Base-by-base conservation (phyloP, 2,797 vertebrate genomes). In the Neosilurus hyrtlii region DNA sequence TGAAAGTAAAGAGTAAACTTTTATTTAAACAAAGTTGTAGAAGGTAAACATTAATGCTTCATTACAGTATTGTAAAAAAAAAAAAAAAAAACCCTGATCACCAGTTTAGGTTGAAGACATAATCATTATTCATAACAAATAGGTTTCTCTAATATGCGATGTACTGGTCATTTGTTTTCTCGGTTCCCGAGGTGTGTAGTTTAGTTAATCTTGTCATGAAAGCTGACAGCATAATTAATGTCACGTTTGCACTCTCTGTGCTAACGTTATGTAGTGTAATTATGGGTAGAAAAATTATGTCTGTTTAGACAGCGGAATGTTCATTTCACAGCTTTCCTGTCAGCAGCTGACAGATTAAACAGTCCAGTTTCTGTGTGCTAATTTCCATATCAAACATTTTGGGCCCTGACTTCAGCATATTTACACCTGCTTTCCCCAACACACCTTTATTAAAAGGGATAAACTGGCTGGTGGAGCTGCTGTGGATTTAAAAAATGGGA, bases 371-470 rank as follows among this genome's bases (percentile, higher is more conserved):
- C 14, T 30, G 52, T 20, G 61, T 30, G 43, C 62, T 52, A 30
- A 79, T 79, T 79, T 65, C 76, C 76, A 79, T 65, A 79, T 79
- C 24, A 79, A 79, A 79, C 61, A 65, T 65, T 52, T 20, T 18
- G 61, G n/a, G 11, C 76, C 20, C 43, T 12, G 76, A 79, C 61
- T 79, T 66, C 57, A 66, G 49, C 61, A n/a, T 63, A 79, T 79
- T 79, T 79, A 65, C 15, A 8, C 35, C 49, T 37, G 77, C 57
- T 77, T 77, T 43, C 37, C 62, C 56, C 0, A 75, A 75, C 35
- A 43, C 18, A 24, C 35, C 57, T 77, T 49, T 43, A 77, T 77
- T 77, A 77, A 77, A 62, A 62, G 0, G 22, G n/a, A 62, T 24
- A 43, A 62, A 62, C 20, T 43, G 56, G 35, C 74, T 76, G 57